phyloP scores from a whole-genome alignment of 2,797 vertebrate genomes.

The Centropyge bicolor region DNA sequence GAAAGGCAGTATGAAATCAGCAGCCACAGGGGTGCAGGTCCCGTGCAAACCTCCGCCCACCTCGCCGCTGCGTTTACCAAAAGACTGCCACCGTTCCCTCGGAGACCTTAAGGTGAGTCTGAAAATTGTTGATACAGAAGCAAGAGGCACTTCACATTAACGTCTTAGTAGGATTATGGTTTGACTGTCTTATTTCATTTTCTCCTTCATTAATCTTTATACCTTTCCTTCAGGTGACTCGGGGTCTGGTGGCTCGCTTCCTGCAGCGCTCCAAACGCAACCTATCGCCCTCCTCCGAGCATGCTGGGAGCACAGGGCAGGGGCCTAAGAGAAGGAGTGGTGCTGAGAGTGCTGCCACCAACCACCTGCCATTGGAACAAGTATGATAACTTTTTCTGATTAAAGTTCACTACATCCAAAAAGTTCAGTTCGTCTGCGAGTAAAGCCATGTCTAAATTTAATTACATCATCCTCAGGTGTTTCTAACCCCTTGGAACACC shows the following conservation, averaged over 20 bases:
- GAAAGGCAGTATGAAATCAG: constrained; percentile 85
- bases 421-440: neutral
- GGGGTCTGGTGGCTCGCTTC: constrained; percentile 92
- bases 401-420: neutral
- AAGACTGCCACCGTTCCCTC: constrained; percentile 92
- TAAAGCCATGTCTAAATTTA: neutral
- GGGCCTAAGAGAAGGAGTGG: constrained; percentile 86
- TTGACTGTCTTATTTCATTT: neutral
- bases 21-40: constrained; percentile 75
- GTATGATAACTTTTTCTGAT: constrained; percentile 63
- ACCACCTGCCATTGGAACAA: constrained; percentile 78
- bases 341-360: constrained; percentile 65
- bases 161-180: neutral
- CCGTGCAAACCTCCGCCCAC: constrained; percentile 80
- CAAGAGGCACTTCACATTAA: neutral
- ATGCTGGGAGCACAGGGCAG: constrained; percentile 79
- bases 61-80: constrained; percentile 84
- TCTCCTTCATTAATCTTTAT: constrained; percentile 44
- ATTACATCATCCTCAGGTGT: constrained; percentile 71
- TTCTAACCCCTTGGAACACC: constrained; percentile 79
- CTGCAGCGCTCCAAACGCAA: constrained; percentile 93
- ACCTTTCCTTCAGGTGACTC: constrained; percentile 84
- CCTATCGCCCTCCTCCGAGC: constrained; percentile 80
- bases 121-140: neutral
- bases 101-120: constrained; percentile 92